Evolutionary conservation across 1,140 invertebrate genomes (phyloP).

Genomic region (Achroia grisella): DNA sequence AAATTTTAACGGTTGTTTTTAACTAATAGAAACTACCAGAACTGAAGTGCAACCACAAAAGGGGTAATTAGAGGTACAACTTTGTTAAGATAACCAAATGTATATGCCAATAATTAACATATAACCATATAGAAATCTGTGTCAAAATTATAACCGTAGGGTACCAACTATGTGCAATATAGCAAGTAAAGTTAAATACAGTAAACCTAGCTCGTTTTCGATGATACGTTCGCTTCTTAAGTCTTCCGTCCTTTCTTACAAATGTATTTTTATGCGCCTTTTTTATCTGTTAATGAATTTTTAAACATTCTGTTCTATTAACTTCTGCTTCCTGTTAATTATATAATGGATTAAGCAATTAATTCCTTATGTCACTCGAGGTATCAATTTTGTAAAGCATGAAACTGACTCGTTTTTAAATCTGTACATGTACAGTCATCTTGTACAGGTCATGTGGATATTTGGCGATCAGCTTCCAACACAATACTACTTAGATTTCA

Average conservation of each 20-base stretch:
- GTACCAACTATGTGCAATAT: conserved; percentile 32
- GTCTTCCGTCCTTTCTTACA: conserved; percentile 67
- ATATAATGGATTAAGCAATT: conserved; percentile 13
- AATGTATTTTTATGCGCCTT: conserved; percentile 11
- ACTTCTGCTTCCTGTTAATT: conserved; percentile 11
- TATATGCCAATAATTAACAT: conserved; percentile 40
- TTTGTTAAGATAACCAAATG: conserved; percentile 35
- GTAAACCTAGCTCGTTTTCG: conserved; percentile 41
- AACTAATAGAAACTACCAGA: conserved; percentile 22
- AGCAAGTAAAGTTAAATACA: conserved; percentile 33
- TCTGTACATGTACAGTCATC: conserved; percentile 41
- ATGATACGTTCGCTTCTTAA: conserved; percentile 50
- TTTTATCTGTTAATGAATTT: conserved; percentile 4
- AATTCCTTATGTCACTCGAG: background rate
- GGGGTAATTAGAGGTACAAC: conserved; percentile 24
- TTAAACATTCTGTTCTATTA: background rate
- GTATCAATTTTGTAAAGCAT: conserved; percentile 13
- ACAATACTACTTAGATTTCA: conserved; percentile 34
- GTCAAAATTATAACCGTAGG: conserved; percentile 68
- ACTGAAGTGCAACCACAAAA: conserved; percentile 32
- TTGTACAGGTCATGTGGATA: conserved; percentile 73
- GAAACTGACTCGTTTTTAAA: conserved; percentile 17
- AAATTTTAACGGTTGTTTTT: conserved; percentile 4
- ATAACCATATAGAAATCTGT: conserved; percentile 50
- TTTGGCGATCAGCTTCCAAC: conserved; percentile 68